Conservation (phyloP, 2,113 vertebrate genomes). For the Numenius arquata region DNA sequence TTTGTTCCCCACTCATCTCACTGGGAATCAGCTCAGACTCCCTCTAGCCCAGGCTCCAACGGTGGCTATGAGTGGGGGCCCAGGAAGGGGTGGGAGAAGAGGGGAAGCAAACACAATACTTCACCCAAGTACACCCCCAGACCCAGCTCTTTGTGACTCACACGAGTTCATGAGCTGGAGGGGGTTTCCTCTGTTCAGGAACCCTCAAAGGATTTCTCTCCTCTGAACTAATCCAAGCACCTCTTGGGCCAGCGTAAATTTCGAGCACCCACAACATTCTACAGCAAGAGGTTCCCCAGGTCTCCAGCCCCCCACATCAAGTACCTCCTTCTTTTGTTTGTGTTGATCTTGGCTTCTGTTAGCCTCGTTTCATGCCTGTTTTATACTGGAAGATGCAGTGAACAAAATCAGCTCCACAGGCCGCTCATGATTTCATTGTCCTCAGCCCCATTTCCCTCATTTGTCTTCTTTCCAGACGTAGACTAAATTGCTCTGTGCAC, state of each 20-base stretch:
- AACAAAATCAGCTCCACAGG: not conserved
- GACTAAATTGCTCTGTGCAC: not conserved
- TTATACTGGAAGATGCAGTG: not conserved
- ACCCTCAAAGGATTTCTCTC: not conserved
- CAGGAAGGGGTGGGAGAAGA: not conserved
- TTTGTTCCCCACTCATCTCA: too few relatives aligned
- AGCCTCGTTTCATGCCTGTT: not conserved
- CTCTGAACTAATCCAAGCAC: not conserved
- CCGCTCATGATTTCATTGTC: not conserved
- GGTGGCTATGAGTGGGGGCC: not conserved
- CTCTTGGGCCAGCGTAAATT: not conserved
- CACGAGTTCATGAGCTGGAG: not conserved
- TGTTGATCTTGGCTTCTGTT: not conserved
- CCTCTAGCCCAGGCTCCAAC: not conserved
- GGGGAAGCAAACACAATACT: too few relatives aligned
- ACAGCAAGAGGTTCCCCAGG: not conserved
- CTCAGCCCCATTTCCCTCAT: not conserved
- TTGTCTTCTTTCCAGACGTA: not conserved
- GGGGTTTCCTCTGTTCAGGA: not conserved
- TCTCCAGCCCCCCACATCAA: not conserved
- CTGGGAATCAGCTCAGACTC: not conserved
- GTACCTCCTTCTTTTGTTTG: not conserved
- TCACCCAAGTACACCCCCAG: not conserved
- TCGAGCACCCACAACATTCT: not conserved
- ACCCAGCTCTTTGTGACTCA: not conserved